Percentiles rank a stretch among this genome's conserved stretches.
phyloP scores from a whole-genome alignment of 2,888 invertebrate species.

The Listrodromus nycthemerus region DNA sequence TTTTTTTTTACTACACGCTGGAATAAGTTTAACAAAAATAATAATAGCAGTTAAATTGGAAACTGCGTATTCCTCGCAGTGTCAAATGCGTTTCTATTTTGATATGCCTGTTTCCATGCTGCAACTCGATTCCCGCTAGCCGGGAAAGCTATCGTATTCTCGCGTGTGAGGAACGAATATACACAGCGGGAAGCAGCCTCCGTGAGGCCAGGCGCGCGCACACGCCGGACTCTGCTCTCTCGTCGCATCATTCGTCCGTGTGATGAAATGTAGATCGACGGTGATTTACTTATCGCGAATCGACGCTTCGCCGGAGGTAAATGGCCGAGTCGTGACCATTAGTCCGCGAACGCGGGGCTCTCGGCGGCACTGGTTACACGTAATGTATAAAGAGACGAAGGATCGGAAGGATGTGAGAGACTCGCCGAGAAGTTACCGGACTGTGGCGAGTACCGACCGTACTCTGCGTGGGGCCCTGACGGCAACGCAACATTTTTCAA shows the following conservation, averaged over 20 bases:
- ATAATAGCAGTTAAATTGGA: not conserved
- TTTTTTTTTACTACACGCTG: not conserved
- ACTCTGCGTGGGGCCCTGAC: conserved; percentile 75
- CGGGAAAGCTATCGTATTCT: conserved; percentile 60
- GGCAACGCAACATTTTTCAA: not conserved
- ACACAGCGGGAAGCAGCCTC: not conserved
- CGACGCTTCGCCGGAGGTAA: conserved; percentile 87
- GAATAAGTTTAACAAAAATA: not conserved
- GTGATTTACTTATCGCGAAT: conserved; percentile 87
- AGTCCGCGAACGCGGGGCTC: conserved; percentile 80
- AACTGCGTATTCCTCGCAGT: not conserved
- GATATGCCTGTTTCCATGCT: conserved; percentile 8
- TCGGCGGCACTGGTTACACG: conserved; percentile 30
- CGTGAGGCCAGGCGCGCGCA: not conserved
- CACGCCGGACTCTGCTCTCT: conserved; percentile 52
- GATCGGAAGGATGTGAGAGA: conserved; percentile 60
- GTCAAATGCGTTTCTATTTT: conserved; percentile 15
- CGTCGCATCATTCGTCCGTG: conserved; percentile 78
- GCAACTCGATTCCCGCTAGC: conserved; percentile 25
- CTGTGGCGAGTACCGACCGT: conserved; percentile 60
- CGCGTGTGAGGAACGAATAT: conserved; percentile 52
- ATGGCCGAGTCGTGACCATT: conserved; percentile 88
- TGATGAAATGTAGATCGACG: conserved; percentile 86
- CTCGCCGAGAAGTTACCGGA: conserved; percentile 40
- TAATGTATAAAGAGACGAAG: conserved; percentile 28